Base-by-base conservation (phyloP, 2,888 invertebrate genomes). In the Tanytarsus gracilentus region DNA sequence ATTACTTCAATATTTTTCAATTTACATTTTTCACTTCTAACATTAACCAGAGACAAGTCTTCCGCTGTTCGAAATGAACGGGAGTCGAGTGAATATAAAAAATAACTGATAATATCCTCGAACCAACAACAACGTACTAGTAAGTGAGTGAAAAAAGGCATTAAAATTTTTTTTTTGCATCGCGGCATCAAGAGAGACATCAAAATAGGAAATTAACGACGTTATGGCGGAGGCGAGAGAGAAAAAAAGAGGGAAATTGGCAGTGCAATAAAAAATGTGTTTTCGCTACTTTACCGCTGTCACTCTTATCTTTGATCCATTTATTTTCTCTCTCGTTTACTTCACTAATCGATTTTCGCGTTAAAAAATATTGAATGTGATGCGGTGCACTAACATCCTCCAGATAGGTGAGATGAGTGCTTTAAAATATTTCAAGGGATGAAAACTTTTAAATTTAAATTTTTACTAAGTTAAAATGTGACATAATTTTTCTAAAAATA, bases 211-310 rank as follows among this genome's bases (percentile, higher is more conserved):
- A 55, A 55, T 55, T 55, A 55, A 55, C 40, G 55, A 55, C 26
- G 33, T 25, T 40, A 33, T 26, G 40, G 40, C 14, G 40, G 27
- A 30, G 21, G 16, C 27, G 21, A 44, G 16, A 44, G 16, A 21
- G 9, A n/a, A n/a, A 26, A 55, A 9, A 33, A 21, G 40, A 39
- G 40, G 36, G 39, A 55, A 55, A 55, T 40, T 40, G 39, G 39
- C 55, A 39, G 14, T 55, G 55, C 55, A 55, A 55, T 55, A 55
- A 55, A 55, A 55, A 55, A 55, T 55, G 39, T 55, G 55, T 39
- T 39, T 39, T 39, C 55, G 40, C 39, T 55, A 23, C 53, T 29
- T 49, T 53, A n/a, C 26, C 53, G 53, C 25, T 55, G 55, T 55
- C 55, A 55, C 25, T 39, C 21, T 55, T 55, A 55, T 55, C 55